A percentile compares a stretch with the other conserved stretches of the same genome.
Conservation (phyloP, 1,140 invertebrate species). For the Vollenhovia emeryi region DNA sequence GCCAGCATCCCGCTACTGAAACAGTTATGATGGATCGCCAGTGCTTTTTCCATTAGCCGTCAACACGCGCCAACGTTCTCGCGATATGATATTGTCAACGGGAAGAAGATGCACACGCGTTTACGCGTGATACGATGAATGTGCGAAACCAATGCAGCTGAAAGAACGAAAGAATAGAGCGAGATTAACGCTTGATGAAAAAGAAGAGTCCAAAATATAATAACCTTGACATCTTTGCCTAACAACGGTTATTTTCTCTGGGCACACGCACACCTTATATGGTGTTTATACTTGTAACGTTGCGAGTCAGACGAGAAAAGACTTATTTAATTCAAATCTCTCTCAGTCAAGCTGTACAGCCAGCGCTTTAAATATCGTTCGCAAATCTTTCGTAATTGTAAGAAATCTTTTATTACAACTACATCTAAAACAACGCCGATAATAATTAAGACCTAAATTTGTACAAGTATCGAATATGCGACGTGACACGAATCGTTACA, state of each 20-base stretch:
- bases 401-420: too few relatives aligned
- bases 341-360: not conserved
- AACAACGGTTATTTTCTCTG: not conserved
- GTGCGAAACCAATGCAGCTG: not conserved
- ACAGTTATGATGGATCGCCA: conserved; percentile 81
- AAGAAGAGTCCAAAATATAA: too few relatives aligned
- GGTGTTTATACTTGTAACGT: not conserved
- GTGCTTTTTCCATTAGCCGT: conserved; percentile 21
- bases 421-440: not conserved
- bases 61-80: not conserved
- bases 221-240: too few relatives aligned
- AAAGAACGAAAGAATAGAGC: not conserved
- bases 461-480: not conserved
- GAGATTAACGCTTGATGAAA: not conserved
- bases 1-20: conserved; percentile 80
- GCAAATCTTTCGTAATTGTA: not conserved
- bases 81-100: not conserved
- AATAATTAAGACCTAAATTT: not conserved
- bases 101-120: not conserved
- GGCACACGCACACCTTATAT: not conserved
- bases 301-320: not conserved
- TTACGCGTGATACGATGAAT: not conserved
- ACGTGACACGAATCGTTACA: not conserved
- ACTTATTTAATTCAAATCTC: not conserved
- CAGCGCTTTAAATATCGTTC: not conserved